phyloP scores from a whole-genome alignment of 2,113 vertebrate species.

The Platichthys flesus region DNA sequence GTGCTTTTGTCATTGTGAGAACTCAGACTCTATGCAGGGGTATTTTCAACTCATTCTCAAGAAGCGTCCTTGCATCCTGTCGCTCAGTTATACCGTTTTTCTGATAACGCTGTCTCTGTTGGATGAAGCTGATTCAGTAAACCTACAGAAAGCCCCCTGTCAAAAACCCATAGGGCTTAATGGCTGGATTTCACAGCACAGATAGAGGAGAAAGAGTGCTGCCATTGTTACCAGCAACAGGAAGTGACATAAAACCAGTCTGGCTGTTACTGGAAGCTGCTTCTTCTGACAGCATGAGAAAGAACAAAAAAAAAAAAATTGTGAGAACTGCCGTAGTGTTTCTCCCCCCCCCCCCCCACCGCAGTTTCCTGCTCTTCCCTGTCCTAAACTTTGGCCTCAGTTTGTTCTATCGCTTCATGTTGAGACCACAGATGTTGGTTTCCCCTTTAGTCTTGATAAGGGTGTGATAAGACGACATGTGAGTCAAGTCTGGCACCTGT shows the following conservation, averaged over 20 bases:
- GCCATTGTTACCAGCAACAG: conserved; percentile 79
- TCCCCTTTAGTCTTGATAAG: conserved; percentile 60
- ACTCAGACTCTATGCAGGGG: conserved; percentile 24
- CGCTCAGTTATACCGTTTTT: not conserved
- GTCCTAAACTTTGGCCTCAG: conserved; percentile 42
- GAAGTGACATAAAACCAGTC: conserved; percentile 79
- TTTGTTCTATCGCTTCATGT: conserved; percentile 56
- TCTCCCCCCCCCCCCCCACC: not conserved
- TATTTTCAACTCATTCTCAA: conserved; percentile 55
- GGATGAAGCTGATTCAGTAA: conserved; percentile 47
- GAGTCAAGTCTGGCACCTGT: conserved; percentile 51
- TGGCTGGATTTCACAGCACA: conserved; percentile 67
- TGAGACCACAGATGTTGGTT: conserved; percentile 56
- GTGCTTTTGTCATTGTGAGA: conserved; percentile 41
- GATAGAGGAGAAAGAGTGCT: conserved; percentile 44
- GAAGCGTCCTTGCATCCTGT: conserved; percentile 61
- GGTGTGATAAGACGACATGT: conserved; percentile 35
- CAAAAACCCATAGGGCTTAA: conserved; percentile 55
- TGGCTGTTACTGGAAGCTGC: conserved; percentile 82
- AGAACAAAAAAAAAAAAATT: conserved; percentile 34
- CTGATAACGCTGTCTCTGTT: conserved; percentile 37
- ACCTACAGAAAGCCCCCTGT: conserved; percentile 70
- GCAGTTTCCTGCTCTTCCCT: conserved; percentile 48
- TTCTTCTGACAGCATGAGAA: conserved; percentile 60
- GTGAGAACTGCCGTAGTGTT: conserved; percentile 39